Evolutionary conservation across 2,888 invertebrate genomes (phyloP).

Genomic region (Luperina testacea): DNA sequence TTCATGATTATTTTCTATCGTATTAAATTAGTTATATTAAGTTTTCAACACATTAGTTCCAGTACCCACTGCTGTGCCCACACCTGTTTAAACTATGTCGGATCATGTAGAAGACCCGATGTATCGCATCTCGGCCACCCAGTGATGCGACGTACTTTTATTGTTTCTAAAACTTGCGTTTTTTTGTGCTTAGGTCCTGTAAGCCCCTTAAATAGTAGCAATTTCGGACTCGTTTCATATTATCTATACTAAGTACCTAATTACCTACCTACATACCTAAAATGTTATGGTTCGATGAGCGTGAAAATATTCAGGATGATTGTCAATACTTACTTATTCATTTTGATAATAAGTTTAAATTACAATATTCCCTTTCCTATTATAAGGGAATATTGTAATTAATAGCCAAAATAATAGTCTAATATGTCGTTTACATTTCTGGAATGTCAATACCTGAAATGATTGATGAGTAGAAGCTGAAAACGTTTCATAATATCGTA

Average conservation of each 20-base stretch:
- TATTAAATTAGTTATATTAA: too few species aligned
- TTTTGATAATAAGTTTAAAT: not conserved
- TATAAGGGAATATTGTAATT: too few species aligned
- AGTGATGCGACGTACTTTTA: too few species aligned
- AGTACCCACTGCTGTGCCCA: too few species aligned
- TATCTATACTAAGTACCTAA: not conserved
- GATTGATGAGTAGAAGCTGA: not conserved
- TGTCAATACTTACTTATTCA: not conserved
- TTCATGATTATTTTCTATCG: too few species aligned
- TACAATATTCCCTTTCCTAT: not conserved
- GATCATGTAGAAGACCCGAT: too few species aligned
- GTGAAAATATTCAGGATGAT: not conserved
- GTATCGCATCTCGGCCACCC: too few species aligned
- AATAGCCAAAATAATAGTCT: not conserved
- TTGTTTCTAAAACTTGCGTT: too few species aligned
- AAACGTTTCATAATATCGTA: not conserved
- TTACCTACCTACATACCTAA: not conserved
- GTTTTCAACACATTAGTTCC: too few species aligned
- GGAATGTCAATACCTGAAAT: not conserved
- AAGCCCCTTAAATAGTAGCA: not conserved
- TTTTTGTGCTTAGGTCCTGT: too few species aligned
- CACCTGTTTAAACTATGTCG: too few species aligned
- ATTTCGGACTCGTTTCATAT: not conserved
- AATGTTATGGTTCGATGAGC: slow-evolving; percentile 13
- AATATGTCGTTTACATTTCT: not conserved